Conservation (phyloP, 2,888 invertebrate species). For the Synergus umbraculus region DNA sequence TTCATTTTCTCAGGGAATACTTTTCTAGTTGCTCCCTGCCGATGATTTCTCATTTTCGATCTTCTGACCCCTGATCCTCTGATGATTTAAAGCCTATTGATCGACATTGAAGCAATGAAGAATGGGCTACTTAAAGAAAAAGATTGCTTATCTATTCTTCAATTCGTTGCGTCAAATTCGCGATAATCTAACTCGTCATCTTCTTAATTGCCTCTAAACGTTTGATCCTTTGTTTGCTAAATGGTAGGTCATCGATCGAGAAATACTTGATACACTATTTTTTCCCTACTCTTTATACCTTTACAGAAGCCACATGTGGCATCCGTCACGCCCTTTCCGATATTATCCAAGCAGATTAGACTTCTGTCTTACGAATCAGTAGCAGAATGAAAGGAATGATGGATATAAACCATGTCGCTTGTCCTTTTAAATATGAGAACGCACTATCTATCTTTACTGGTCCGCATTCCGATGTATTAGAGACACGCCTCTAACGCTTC, state of each 20-base stretch:
- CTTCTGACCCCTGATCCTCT: background rate
- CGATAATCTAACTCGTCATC: background rate
- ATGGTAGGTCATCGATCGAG: background rate
- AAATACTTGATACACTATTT: background rate
- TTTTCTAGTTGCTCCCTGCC: background rate
- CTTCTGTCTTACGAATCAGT: background rate
- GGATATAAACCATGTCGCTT: background rate
- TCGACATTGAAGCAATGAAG: background rate
- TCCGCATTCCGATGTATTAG: background rate
- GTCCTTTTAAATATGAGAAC: background rate
- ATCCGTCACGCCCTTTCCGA: background rate
- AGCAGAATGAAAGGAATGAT: background rate
- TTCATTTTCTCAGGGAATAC: too few species aligned
- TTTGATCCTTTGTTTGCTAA: background rate
- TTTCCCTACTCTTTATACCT: background rate
- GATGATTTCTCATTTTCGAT: conserved; percentile 21
- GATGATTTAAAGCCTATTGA: conserved; percentile 5
- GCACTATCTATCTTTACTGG: background rate
- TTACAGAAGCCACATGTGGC: background rate
- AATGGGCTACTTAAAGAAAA: background rate
- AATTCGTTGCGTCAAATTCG: background rate
- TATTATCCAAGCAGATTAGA: background rate
- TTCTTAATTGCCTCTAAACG: background rate
- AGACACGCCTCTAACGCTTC: background rate
- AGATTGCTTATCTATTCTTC: background rate